Evolutionary conservation across 2,797 vertebrate genomes (phyloP).

Genomic region (Poecilia wingei): DNA sequence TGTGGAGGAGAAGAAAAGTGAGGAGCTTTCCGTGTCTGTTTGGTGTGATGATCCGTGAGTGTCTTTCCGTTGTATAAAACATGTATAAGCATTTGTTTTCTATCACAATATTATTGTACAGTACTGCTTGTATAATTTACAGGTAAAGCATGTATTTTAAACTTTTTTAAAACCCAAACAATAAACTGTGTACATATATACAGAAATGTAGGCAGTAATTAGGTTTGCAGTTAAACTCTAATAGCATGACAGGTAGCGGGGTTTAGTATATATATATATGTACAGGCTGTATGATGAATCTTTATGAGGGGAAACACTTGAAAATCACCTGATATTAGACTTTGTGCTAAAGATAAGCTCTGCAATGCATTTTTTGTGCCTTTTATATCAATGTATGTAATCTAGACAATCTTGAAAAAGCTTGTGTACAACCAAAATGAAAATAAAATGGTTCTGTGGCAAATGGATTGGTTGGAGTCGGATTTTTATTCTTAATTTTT

Average conservation of each 20-base stretch:
- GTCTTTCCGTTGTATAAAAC: conserved; percentile 70
- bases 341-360: conserved; percentile 83
- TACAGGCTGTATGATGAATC: conserved; percentile 85
- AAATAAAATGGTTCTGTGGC: conserved; percentile 91
- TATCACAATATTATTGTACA: conserved; percentile 91
- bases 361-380: conserved; percentile 96
- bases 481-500: conserved; percentile 27
- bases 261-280: conserved; percentile 76
- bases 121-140: conserved; percentile 90
- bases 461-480: conserved; percentile 40
- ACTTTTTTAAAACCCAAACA: conserved; percentile 73
- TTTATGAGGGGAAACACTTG: conserved; percentile 92
- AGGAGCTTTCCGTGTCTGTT: conserved; percentile 39
- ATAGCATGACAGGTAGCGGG: conserved; percentile 87
- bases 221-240: conserved; percentile 74
- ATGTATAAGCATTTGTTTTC: conserved; percentile 74
- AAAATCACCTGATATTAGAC: conserved; percentile 86
- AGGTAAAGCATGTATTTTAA: conserved; percentile 84
- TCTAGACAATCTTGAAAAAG: conserved; percentile 94
- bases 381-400: conserved; percentile 96
- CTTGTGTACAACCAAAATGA: conserved; percentile 93
- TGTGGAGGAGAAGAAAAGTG: conserved; percentile 4
- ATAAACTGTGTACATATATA: conserved; percentile 71
- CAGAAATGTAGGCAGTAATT: conserved; percentile 67
- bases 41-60: conserved; percentile 66